Conservation (phyloP, 2,888 invertebrate genomes). For the Deilephila porcellus region DNA sequence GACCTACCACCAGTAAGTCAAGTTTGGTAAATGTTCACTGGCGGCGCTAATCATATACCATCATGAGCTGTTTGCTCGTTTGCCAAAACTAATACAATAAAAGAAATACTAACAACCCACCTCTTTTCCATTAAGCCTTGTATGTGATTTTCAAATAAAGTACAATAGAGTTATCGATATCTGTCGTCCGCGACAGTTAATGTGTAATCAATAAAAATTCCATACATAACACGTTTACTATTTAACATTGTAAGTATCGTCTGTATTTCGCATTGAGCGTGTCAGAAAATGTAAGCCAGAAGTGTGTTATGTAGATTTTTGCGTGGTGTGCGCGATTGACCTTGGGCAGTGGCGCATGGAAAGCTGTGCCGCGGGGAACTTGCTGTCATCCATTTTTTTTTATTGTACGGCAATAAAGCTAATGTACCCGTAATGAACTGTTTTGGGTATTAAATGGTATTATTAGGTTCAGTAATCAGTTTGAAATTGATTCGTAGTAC, state of each 20-base stretch:
- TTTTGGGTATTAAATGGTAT: not conserved
- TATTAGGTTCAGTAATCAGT: no score
- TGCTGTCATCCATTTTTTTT: not conserved
- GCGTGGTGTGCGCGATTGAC: not conserved
- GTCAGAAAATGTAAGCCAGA: not conserved
- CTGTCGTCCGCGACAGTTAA: not conserved
- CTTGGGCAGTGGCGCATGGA: conserved; percentile 9
- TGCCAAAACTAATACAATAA: no score
- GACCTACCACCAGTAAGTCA: no score
- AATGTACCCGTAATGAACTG: not conserved
- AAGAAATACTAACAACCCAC: no score
- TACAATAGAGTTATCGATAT: no score
- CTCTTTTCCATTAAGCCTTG: no score
- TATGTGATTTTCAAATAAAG: no score
- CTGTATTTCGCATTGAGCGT: not conserved
- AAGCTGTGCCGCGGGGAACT: not conserved
- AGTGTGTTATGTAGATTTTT: not conserved
- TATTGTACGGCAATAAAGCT: not conserved
- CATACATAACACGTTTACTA: conserved; percentile 10
- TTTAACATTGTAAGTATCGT: not conserved
- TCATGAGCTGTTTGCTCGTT: no score
- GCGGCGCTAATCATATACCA: no score
- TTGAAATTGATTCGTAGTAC: no score
- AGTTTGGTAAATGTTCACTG: no score
- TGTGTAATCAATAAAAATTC: conserved; percentile 7